Percentiles rank a stretch among this genome's conserved stretches.
Conservation (phyloP, 2,888 invertebrate genomes). For the Drosophila conformis region DNA sequence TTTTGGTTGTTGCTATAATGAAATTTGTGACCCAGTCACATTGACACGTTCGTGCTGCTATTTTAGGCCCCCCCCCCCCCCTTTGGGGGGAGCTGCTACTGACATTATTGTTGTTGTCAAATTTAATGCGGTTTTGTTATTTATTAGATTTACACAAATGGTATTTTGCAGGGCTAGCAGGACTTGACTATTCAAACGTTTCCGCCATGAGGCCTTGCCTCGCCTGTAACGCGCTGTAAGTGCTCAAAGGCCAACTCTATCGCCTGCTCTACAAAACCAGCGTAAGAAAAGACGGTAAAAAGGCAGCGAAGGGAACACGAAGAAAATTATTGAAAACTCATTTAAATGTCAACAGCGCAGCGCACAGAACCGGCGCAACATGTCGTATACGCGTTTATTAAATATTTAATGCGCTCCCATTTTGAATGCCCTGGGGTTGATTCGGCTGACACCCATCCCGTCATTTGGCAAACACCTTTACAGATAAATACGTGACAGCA, state of each 20-base stretch:
- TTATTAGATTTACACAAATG: slow-evolving; percentile 76
- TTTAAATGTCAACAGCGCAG: slow-evolving; percentile 68
- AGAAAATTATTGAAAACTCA: slow-evolving; percentile 76
- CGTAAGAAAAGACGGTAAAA: neutral
- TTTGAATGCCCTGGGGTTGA: slow-evolving; percentile 53
- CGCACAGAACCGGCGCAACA: slow-evolving; percentile 57
- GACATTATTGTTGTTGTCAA: slow-evolving; percentile 39
- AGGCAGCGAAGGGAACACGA: neutral
- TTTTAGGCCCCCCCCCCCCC: slow-evolving; percentile 6
- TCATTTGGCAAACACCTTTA: slow-evolving; percentile 1
- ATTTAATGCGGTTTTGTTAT: slow-evolving; percentile 74
- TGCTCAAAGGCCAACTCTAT: slow-evolving; percentile 54
- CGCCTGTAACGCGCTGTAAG: slow-evolving; percentile 57
- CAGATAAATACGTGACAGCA: slow-evolving; percentile 31
- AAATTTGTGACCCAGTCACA: slow-evolving; percentile 64
- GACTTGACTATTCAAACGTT: slow-evolving; percentile 10
- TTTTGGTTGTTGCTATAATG: slow-evolving; percentile 40
- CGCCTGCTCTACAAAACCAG: slow-evolving; percentile 22
- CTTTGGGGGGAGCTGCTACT: neutral
- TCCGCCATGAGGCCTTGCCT: slow-evolving; percentile 1
- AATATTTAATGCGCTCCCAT: slow-evolving; percentile 74
- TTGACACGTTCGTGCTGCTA: slow-evolving; percentile 59
- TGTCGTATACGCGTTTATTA: slow-evolving; percentile 74
- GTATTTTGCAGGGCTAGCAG: slow-evolving; percentile 42
- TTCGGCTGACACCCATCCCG: slow-evolving; percentile 1